Evolutionary conservation across 2,888 invertebrate genomes (phyloP), one percentile per base, ranked within the genome.

Genomic region (Brenthis hecate): DNA sequence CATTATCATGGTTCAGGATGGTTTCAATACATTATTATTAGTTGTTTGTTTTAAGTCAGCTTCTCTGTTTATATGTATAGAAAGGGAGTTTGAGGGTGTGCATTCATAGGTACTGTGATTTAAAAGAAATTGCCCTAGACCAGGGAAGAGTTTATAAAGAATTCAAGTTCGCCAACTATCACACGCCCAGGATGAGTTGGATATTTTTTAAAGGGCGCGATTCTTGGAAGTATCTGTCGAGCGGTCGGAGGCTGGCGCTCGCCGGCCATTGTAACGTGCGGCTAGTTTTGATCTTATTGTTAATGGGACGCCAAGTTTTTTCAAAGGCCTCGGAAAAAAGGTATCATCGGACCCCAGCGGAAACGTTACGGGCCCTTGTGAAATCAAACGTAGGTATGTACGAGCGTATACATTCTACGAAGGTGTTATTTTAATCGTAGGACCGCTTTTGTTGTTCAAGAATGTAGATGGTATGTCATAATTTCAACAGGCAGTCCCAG

Each of bases 261-360:
- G 83, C 80, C 84, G 87, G 78, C 85, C 88, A 89, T 91, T 91
- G 91, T 91, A 86, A 83, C 82, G 82, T 85, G 92, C 89, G 91
- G 92, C 91, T 89, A 91, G 90, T 92, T 92, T 92, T 92, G 92
- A 92, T 92, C 89, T 91, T 91, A 92, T 92, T 92, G 78, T 92
- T 92, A 92, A 91, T 91, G 90, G 91, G 91, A 91, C 91, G 91
- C 91, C 88, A 91, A 85, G 88, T 91, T 92, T 92, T 92, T 92
- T 92, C 85, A 85, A 85, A 80, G 75, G 79, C 79, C 82, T 83
- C 85, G 83, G 91, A 90, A 91, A 92, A 92, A 79, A 79, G 74
- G 91, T 88, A 91, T 87, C 89, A 87, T 87, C 87, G 86, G 87
- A 87, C 85, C 91, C 90, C 91, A 89, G 86, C 92, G 92, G 92